Evolutionary conservation across 35 echinoderm and acorn worm species (phyloP).

Genomic region (Anneissia japonica): DNA sequence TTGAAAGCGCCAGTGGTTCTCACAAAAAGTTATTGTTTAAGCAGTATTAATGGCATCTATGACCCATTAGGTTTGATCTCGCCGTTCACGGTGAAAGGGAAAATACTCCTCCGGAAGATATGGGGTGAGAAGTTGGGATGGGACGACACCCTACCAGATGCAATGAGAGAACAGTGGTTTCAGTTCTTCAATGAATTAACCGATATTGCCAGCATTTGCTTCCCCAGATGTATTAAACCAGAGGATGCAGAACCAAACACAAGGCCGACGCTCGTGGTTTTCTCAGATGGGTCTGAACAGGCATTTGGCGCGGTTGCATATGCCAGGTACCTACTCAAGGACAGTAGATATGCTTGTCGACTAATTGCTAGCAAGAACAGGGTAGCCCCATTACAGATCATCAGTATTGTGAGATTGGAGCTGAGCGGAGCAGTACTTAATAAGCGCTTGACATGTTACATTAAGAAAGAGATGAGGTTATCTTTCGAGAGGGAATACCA

Average conservation of each 20-base stretch:
- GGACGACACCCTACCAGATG: conserved; percentile 31
- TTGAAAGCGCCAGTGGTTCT: too few relatives aligned
- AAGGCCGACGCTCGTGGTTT: conserved; percentile 5
- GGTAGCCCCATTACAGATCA: conserved; percentile 35
- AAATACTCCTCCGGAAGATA: conserved; percentile 36
- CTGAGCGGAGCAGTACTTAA: conserved; percentile 39
- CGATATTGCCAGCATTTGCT: not conserved
- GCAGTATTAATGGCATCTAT: too few relatives aligned
- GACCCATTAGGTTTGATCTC: conserved; percentile 27
- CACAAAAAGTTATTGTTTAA: too few relatives aligned
- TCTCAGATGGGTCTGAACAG: conserved; percentile 57
- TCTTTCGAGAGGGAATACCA: conserved; percentile 12
- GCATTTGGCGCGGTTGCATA: too few relatives aligned
- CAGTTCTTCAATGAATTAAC: conserved; percentile 19
- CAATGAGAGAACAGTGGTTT: conserved; percentile 8
- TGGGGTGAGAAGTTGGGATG: conserved; percentile 38
- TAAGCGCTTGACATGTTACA: conserved; percentile 13
- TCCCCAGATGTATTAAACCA: conserved; percentile 40
- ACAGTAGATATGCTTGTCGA: not conserved
- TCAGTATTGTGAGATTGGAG: conserved; percentile 37
- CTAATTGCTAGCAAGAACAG: conserved; percentile 39
- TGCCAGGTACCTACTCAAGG: not conserved
- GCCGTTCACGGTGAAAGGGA: conserved; percentile 39
- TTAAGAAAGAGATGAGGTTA: conserved; percentile 33
- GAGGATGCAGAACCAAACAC: not conserved